Evolutionary conservation across 1,140 invertebrate genomes (phyloP), one percentile per base, ranked within the genome.

Genomic region (Chrysomallon squamiferum): DNA sequence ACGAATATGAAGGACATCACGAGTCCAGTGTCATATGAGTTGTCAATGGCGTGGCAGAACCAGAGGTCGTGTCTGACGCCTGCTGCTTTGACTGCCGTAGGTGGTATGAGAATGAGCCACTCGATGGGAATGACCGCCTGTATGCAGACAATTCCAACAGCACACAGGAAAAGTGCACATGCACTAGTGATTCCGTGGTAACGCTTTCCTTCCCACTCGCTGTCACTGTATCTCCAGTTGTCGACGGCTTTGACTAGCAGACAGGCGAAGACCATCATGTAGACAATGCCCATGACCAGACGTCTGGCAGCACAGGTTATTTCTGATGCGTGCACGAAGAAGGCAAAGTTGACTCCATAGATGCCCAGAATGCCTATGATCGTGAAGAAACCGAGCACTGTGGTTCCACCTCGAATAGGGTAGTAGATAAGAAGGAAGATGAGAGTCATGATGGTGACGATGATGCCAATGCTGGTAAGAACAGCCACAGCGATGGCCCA

Each of bases 271-370:
- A 85, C 79, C 35, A 87, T 78, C 22, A 83, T 77, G 74, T 88
- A 88, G 2, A 87, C 82, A 15, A 88, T 62, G 11, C 86, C 86
- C 74, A 87, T 83, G 3, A 74, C 47, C 59, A 84, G 80, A 20
- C 77, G 67, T 32, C 87, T 78, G 5, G 85, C 78, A 11, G 78
- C 84, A 71, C 88, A 88, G 5, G 78, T 80, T 5, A 74, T 81
- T 9, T 78, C 63, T 4, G 70, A 83, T 3, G 87, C 83, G 25
- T 81, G 80, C 7, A 86, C 62, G 50, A 88, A 82, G 78, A 88
- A 88, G n/a, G 85, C 86, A 68, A 88, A 87, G 69, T 88, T 88
- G 45, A 85, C 78, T 27, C 76, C 77, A 72, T 87, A 88, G 20
- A 88, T 76, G 1, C 87, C 74, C 7, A 88, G 65, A 47, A 88